Conservation (phyloP, 1,140 invertebrate species). For the Cheumatopsyche charites region DNA sequence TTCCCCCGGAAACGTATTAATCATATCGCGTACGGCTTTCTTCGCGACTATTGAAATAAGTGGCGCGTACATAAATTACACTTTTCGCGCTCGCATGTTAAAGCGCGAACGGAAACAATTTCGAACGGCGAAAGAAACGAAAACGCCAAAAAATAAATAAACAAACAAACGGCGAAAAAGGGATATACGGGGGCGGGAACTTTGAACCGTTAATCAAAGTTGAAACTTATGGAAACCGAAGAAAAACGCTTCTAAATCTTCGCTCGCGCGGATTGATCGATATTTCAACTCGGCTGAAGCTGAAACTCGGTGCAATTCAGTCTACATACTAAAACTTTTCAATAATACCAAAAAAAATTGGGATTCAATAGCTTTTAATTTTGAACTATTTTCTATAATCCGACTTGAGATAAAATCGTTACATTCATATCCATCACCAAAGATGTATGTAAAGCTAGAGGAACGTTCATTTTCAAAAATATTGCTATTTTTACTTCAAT, state of each 20-base stretch:
- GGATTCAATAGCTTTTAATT: too few relatives aligned
- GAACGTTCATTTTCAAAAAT: too few relatives aligned
- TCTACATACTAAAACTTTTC: too few relatives aligned
- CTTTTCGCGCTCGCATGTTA: constrained; percentile 22
- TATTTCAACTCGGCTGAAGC: not conserved
- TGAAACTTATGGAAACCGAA: constrained; percentile 26
- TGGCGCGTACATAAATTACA: constrained; percentile 19
- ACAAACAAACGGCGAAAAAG: not conserved
- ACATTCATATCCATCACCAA: too few relatives aligned
- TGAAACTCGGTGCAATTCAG: too few relatives aligned
- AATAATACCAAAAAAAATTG: not conserved
- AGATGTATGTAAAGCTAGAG: too few relatives aligned
- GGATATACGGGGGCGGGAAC: constrained; percentile 8
- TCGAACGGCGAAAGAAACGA: not conserved
- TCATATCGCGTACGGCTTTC: not conserved
- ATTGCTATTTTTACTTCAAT: too few relatives aligned
- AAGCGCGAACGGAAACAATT: constrained; percentile 8
- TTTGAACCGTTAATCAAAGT: constrained; percentile 27
- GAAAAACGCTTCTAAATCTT: constrained; percentile 24
- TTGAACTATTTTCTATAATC: too few relatives aligned
- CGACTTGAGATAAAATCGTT: too few relatives aligned
- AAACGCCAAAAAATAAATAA: not conserved
- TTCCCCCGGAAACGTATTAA: too few relatives aligned
- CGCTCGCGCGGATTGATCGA: constrained; percentile 14
- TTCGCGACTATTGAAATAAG: constrained; percentile 23